Percentiles rank a stretch among this genome's conserved stretches.
phyloP scores from a whole-genome alignment of 2,797 vertebrate species.

The Lagodon rhomboides region DNA sequence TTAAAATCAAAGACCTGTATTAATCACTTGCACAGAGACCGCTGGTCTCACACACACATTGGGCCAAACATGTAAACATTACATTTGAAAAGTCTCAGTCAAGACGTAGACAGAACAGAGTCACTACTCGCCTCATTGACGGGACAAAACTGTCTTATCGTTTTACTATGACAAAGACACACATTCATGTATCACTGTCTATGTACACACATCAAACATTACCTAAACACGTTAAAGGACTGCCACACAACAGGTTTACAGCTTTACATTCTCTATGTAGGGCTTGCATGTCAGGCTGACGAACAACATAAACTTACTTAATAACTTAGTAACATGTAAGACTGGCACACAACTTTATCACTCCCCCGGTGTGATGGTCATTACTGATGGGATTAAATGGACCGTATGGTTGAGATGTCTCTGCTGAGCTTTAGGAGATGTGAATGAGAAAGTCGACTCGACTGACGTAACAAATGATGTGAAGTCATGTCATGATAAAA shows the following conservation, averaged over 20 bases:
- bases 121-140: slow-evolving; percentile 67
- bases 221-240: slow-evolving; percentile 63
- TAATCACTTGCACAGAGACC: slow-evolving; percentile 85
- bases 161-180: slow-evolving; percentile 63
- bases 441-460: slow-evolving; percentile 49
- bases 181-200: slow-evolving; percentile 60
- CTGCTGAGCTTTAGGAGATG: slow-evolving; percentile 33
- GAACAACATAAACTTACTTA: slow-evolving; percentile 69
- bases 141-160: slow-evolving; percentile 59
- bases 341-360: slow-evolving; percentile 84
- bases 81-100: slow-evolving; percentile 57
- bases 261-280: slow-evolving; percentile 60
- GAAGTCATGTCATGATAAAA: slow-evolving; percentile 55
- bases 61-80: slow-evolving; percentile 62
- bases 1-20: slow-evolving; percentile 97
- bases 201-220: slow-evolving; percentile 51
- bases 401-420: slow-evolving; percentile 56
- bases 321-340: slow-evolving; percentile 63
- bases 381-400: slow-evolving; percentile 61
- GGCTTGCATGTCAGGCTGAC: slow-evolving; percentile 71
- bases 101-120: slow-evolving; percentile 73
- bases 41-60: slow-evolving; percentile 63
- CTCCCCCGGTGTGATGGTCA: slow-evolving; percentile 71
- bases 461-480: slow-evolving; percentile 53
- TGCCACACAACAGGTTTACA: slow-evolving; percentile 64